Evolutionary conservation across 2,888 invertebrate genomes (phyloP).

Genomic region (Apoda limacodes): DNA sequence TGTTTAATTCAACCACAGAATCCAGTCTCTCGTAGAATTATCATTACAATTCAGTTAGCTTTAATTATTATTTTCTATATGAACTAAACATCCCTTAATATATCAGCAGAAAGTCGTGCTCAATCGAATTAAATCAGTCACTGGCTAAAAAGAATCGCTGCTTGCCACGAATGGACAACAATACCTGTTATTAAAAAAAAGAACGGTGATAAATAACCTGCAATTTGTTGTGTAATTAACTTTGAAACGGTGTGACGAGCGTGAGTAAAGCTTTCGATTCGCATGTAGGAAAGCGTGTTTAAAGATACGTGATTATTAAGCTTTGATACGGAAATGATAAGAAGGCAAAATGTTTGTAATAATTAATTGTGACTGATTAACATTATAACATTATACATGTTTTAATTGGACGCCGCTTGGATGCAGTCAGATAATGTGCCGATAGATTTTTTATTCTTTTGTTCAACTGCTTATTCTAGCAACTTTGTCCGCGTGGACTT

Average conservation of each 20-base stretch:
- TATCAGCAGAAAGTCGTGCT: constrained; percentile 42
- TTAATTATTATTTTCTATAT: too few species aligned
- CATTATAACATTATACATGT: too few species aligned
- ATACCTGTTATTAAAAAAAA: constrained; percentile 64
- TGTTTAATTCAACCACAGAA: too few species aligned
- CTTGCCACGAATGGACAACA: constrained; percentile 63
- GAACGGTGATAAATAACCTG: constrained; percentile 59
- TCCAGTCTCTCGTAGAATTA: too few species aligned
- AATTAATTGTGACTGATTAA: constrained; percentile 60
- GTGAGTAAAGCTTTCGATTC: constrained; percentile 57
- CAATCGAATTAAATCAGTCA: constrained; percentile 58
- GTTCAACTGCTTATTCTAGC: too few species aligned
- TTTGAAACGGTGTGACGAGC: constrained; percentile 55
- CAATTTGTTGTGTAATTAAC: constrained; percentile 61
- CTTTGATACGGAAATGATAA: constrained; percentile 45
- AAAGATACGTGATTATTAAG: constrained; percentile 34
- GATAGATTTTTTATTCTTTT: too few species aligned
- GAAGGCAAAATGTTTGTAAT: constrained; percentile 39
- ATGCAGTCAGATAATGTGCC: too few species aligned
- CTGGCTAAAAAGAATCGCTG: constrained; percentile 59
- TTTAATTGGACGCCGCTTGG: too few species aligned
- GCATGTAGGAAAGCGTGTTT: constrained; percentile 47
- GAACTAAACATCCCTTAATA: constrained; percentile 25
- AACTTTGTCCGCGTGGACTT: too few species aligned
- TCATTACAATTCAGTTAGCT: too few species aligned